Percentiles rank a stretch among this genome's conserved stretches.
Evolutionary conservation across 2,888 invertebrate species (phyloP).

Genomic region (Petrolisthes manimaculis): DNA sequence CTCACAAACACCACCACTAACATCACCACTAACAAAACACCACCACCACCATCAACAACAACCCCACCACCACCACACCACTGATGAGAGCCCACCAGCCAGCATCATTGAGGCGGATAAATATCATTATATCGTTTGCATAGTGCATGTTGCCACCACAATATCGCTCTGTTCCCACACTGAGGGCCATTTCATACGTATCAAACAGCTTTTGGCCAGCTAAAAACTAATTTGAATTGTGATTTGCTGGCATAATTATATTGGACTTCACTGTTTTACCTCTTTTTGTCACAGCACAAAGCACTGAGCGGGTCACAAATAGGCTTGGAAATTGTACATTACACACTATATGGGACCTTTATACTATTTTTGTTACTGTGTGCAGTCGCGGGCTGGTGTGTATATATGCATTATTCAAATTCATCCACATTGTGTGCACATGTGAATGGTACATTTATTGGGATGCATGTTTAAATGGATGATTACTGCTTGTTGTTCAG

Average conservation of each 20-base stretch:
- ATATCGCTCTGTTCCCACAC: slow-evolving; percentile 4
- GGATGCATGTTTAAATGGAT: neutral
- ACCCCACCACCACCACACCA: neutral
- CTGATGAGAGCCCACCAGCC: neutral
- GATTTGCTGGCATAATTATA: slow-evolving; percentile 16
- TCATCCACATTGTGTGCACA: neutral
- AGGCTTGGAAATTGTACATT: neutral
- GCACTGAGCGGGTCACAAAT: neutral
- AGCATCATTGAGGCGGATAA: slow-evolving; percentile 4
- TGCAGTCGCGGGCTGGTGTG: neutral
- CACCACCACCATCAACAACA: neutral
- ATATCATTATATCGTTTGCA: slow-evolving; percentile 30
- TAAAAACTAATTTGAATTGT: slow-evolving; percentile 10
- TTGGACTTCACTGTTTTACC: slow-evolving; percentile 2
- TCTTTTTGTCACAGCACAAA: neutral
- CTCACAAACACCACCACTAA: neutral
- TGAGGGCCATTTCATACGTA: slow-evolving; percentile 10
- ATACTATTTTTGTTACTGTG: neutral
- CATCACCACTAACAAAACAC: neutral
- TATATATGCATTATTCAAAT: neutral
- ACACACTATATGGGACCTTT: too few relatives aligned
- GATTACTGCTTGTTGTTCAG: too few relatives aligned
- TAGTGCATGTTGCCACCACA: slow-evolving; percentile 10
- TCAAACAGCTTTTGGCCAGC: neutral
- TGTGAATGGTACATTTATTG: neutral